Evolutionary conservation across 2,113 vertebrate genomes (phyloP).

Genomic region (Esox niger): DNA sequence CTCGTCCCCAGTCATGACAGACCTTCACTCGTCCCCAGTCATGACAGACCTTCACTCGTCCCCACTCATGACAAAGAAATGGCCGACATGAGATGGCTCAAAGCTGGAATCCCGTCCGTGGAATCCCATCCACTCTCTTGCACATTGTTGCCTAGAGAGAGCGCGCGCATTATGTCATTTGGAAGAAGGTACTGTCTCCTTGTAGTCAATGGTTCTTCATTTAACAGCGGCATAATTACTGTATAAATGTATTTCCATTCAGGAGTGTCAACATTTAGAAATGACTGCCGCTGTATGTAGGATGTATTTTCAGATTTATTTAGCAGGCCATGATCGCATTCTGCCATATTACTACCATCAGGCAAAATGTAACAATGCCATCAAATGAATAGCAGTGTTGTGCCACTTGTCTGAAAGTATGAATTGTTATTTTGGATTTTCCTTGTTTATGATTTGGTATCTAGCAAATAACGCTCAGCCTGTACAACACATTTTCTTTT

Average conservation of each 20-base stretch:
- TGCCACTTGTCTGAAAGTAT: slow-evolving; percentile 19
- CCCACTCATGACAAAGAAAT: background rate
- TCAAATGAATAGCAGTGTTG: slow-evolving; percentile 3
- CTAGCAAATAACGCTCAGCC: background rate
- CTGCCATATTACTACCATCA: background rate
- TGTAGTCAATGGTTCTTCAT: slow-evolving; percentile 19
- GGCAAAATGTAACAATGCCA: background rate
- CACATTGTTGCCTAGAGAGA: background rate
- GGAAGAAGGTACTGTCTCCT: background rate
- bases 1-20: background rate
- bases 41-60: background rate
- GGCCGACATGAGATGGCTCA: background rate
- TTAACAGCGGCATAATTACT: slow-evolving; percentile 19
- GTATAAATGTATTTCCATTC: slow-evolving; percentile 36
- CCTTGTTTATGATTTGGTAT: background rate
- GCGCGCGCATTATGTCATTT: background rate
- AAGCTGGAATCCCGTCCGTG: slow-evolving; percentile 27
- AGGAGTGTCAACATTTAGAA: slow-evolving; percentile 10
- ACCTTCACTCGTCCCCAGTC: no score
- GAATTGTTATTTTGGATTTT: background rate
- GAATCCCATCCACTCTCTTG: background rate
- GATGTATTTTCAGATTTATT: background rate
- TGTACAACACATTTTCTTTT: slow-evolving; percentile 19
- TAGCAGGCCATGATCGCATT: background rate
- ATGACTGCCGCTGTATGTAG: background rate